Conservation (phyloP, 2,113 vertebrate species). For the Panthera tigris region DNA sequence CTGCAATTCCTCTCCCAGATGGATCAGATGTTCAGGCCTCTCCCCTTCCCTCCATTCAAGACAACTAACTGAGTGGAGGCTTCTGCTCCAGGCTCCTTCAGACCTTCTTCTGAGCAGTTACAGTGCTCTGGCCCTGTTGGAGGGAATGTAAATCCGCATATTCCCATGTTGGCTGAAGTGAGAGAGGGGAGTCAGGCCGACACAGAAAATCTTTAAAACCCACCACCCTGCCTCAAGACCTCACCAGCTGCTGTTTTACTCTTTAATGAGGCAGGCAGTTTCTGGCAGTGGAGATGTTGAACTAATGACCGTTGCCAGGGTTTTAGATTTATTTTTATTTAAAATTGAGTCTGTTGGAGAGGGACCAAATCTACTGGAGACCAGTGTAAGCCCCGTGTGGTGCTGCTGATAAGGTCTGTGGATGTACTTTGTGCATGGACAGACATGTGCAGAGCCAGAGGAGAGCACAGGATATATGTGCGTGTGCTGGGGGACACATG, state of each 20-base stretch:
- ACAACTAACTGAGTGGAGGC: background rate
- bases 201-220: slow-evolving; percentile 44
- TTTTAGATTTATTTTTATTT: slow-evolving; percentile 60
- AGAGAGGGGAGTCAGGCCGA: background rate
- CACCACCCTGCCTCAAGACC: background rate
- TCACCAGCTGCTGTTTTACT: slow-evolving; percentile 57
- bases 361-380: slow-evolving; percentile 45
- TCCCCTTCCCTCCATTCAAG: slow-evolving; percentile 24
- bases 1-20: slow-evolving; percentile 49
- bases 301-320: slow-evolving; percentile 49
- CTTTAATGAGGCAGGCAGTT: slow-evolving; percentile 50
- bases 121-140: background rate
- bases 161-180: background rate
- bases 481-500: background rate
- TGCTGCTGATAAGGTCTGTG: slow-evolving; percentile 48
- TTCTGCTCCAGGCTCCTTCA: slow-evolving; percentile 37
- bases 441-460: background rate
- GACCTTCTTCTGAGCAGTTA: slow-evolving; percentile 1
- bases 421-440: background rate
- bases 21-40: slow-evolving; percentile 42
- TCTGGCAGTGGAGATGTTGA: slow-evolving; percentile 47
- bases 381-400: background rate
- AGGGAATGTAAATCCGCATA: background rate
- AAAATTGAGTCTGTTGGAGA: slow-evolving; percentile 60
- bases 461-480: background rate